These are phyloP conservation scores for Echinometra lucunter DNA, from an alignment of 53 echinoderm and acorn worm genomes.

Conservation along the genomic window DNA sequence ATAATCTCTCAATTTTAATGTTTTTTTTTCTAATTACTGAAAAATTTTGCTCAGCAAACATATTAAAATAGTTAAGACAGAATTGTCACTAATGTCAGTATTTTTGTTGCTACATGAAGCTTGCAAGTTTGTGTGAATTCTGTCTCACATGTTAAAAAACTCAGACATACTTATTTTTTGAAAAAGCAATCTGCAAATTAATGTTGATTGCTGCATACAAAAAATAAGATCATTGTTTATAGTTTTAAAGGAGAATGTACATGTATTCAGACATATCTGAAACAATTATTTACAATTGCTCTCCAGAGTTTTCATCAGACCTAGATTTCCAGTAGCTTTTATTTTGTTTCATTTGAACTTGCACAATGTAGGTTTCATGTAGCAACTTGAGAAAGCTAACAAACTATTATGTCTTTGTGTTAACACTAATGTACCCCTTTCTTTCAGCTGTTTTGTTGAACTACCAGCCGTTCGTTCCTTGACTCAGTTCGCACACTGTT, in stretches of 20 bases:
- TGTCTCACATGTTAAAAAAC: not conserved
- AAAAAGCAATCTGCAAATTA: no score
- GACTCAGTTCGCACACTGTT: conserved; percentile 31
- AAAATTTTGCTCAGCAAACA: no score
- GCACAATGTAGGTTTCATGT: not conserved
- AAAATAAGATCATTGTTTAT: no score
- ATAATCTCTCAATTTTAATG: no score
- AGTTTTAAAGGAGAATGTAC: no score
- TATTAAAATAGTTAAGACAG: not conserved
- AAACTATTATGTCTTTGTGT: not conserved
- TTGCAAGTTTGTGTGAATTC: not conserved
- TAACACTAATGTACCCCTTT: conserved; percentile 66
- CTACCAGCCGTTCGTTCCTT: conserved; percentile 64
- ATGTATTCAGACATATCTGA: no score
- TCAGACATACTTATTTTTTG: not conserved
- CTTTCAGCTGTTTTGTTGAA: conserved; percentile 72
- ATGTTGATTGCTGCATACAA: no score
- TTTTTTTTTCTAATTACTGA: not conserved
- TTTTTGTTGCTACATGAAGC: not conserved
- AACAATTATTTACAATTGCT: no score
- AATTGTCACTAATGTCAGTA: not conserved
- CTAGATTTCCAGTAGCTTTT: no score
- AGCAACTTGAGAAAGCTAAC: not conserved
- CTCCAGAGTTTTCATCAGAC: no score
- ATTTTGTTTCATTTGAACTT: no score